Conservation (phyloP, 2,888 invertebrate genomes). For the Horisme vitalbata region DNA sequence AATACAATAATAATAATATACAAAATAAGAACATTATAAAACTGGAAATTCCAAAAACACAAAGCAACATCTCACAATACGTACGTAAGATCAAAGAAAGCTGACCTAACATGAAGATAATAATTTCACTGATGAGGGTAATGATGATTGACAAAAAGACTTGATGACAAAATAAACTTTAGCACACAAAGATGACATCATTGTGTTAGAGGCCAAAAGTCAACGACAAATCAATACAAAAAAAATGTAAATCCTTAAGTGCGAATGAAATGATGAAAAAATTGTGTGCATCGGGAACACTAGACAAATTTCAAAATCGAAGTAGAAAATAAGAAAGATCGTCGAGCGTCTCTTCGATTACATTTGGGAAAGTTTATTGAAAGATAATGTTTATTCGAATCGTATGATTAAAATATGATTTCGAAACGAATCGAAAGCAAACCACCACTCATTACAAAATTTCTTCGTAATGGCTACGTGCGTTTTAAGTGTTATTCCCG, state of each 20-base stretch:
- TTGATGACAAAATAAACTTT: conserved; percentile 25
- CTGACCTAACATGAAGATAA: conserved; percentile 6
- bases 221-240: neutral
- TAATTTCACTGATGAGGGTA: conserved; percentile 12
- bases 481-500: conserved; percentile 21
- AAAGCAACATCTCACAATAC: neutral
- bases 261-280: neutral
- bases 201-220: conserved; percentile 1
- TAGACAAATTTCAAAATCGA: no score
- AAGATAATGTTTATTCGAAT: neutral
- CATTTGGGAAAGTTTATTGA: no score
- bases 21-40: neutral
- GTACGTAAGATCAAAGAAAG: conserved; percentile 7
- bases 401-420: conserved; percentile 15
- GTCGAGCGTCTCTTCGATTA: no score
- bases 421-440: conserved; percentile 12
- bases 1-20: no score
- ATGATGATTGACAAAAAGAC: conserved; percentile 22
- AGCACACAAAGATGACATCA: conserved; percentile 17
- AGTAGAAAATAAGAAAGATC: no score
- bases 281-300: neutral
- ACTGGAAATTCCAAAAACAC: neutral
- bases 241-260: neutral
- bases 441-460: conserved; percentile 17
- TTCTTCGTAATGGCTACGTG: conserved; percentile 18